Evolutionary conservation across 2,113 vertebrate species (phyloP).

Genomic region (Corythaixoides concolor): DNA sequence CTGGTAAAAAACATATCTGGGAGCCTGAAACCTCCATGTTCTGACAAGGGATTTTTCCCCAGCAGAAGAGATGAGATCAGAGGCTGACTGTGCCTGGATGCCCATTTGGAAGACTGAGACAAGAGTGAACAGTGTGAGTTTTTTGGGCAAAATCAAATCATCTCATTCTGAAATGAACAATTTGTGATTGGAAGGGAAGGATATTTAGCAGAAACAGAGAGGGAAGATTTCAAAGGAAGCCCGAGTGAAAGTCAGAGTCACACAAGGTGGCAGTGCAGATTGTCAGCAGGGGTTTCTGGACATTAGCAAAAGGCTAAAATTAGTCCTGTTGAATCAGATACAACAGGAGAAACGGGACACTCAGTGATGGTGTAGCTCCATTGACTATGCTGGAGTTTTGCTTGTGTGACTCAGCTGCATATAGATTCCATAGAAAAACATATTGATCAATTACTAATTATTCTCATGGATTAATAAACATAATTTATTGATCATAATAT

Average conservation of each 20-base stretch:
- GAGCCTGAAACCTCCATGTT: not conserved
- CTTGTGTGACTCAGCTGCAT: fast-evolving
- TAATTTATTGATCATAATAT: fast-evolving
- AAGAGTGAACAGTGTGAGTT: fast-evolving
- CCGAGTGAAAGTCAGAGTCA: not conserved
- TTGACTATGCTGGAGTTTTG: not conserved
- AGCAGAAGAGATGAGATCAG: not conserved
- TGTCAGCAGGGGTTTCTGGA: not conserved
- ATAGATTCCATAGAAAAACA: fast-evolving
- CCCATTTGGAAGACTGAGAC: not conserved
- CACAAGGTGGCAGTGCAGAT: conserved; percentile 68
- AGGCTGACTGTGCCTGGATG: not conserved
- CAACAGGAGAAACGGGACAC: not conserved
- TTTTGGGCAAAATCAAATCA: not conserved
- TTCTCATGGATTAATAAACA: not conserved
- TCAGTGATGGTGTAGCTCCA: fast-evolving
- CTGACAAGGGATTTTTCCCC: not conserved
- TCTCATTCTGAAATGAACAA: not conserved
- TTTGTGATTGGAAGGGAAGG: not conserved
- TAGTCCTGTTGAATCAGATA: not conserved
- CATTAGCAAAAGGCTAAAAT: not conserved
- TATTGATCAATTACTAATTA: not conserved
- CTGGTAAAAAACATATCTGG: not conserved
- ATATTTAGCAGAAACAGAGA: fast-evolving
- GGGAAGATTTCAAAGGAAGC: not conserved